phyloP scores from a whole-genome alignment of 2,113 vertebrate species.

The Sporophila hypoxantha region DNA sequence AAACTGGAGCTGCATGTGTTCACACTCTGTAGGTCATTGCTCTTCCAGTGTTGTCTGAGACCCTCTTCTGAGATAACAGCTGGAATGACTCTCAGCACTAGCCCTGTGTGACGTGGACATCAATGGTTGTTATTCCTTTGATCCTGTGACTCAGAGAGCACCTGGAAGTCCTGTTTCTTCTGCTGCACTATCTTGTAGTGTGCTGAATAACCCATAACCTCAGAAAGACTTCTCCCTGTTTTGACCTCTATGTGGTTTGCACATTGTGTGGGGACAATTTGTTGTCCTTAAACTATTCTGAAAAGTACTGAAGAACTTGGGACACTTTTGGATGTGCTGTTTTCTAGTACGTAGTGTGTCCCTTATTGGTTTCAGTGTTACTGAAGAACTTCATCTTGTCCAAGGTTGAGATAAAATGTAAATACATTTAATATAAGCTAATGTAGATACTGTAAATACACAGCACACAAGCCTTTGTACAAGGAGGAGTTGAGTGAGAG shows the following conservation, averaged over 20 bases:
- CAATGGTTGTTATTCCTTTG: fast-evolving
- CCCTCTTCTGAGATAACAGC: not conserved
- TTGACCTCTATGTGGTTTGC: not conserved
- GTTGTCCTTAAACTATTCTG: not conserved
- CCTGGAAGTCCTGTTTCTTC: not conserved
- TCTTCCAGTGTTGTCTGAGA: not conserved
- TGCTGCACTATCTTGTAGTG: not conserved
- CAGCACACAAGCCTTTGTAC: not conserved
- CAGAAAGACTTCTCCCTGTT: not conserved
- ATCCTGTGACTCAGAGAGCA: not conserved
- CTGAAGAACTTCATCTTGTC: not conserved
- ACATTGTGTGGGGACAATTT: not conserved
- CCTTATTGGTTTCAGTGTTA: not conserved
- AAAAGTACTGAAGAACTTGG: not conserved
- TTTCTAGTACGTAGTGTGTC: not conserved
- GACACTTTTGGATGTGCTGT: not conserved
- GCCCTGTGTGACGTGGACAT: not conserved
- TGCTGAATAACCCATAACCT: not conserved
- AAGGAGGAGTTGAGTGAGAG: not conserved
- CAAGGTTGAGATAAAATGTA: not conserved
- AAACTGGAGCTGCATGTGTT: not conserved
- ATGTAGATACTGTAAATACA: not conserved
- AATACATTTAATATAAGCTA: not conserved
- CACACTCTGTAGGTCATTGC: not conserved
- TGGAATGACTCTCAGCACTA: not conserved